Conservation (phyloP, 1,140 invertebrate genomes). For the Panagrolaimus sp. region DNA sequence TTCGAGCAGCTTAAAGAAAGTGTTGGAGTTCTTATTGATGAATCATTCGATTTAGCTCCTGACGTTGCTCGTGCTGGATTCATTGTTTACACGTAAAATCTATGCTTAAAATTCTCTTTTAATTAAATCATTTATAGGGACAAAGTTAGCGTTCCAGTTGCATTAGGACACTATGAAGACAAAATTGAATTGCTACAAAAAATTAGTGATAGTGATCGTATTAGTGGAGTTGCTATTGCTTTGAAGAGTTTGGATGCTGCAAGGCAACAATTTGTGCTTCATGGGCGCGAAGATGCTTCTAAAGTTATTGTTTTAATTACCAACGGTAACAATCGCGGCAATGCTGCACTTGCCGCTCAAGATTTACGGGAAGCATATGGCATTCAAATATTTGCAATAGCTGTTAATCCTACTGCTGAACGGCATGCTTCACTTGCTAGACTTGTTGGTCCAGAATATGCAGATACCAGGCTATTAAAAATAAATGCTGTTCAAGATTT, state of each 20-base stretch:
- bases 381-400: slow-evolving; percentile 53
- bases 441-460: slow-evolving; percentile 44
- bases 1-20: slow-evolving; percentile 49
- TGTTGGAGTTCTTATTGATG: slow-evolving; percentile 50
- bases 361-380: slow-evolving; percentile 48
- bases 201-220: slow-evolving; percentile 38
- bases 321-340: slow-evolving; percentile 55
- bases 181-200: slow-evolving; percentile 55
- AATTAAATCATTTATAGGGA: slow-evolving; percentile 38
- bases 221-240: slow-evolving; percentile 44
- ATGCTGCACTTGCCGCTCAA: slow-evolving; percentile 46
- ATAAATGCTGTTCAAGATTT: slow-evolving; percentile 31
- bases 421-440: slow-evolving; percentile 37
- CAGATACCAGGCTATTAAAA: slow-evolving; percentile 29
- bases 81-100: slow-evolving; percentile 47
- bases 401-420: slow-evolving; percentile 38
- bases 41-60: slow-evolving; percentile 55
- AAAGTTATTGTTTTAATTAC: slow-evolving; percentile 53
- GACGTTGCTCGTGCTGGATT: slow-evolving; percentile 55
- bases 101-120: background rate
- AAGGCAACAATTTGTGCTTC: slow-evolving; percentile 51
- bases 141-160: slow-evolving; percentile 54
- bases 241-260: slow-evolving; percentile 55
- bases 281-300: slow-evolving; percentile 45
- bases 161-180: slow-evolving; percentile 56